phyloP scores from a whole-genome alignment of 2,888 invertebrate species.

The Clepsis dumicolana region DNA sequence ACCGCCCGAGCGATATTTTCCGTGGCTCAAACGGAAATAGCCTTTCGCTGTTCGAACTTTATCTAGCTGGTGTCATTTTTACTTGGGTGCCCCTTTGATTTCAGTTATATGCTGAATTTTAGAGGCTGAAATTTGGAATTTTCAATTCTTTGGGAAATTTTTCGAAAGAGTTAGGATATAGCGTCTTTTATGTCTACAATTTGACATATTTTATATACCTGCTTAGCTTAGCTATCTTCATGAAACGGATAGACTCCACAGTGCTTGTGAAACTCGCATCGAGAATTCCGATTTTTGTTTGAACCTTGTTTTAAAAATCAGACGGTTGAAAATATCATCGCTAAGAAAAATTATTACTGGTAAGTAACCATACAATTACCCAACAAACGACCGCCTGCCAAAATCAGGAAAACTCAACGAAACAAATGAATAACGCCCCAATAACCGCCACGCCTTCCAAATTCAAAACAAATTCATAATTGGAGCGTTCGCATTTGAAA shows the following conservation, averaged over 20 bases:
- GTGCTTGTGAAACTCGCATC: no score
- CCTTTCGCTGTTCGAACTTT: conserved; percentile 64
- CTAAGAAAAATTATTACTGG: not conserved
- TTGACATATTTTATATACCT: no score
- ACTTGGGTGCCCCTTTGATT: conserved; percentile 59
- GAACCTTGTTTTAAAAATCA: no score
- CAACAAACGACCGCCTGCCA: not conserved
- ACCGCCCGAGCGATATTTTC: conserved; percentile 53
- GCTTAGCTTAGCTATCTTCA: no score
- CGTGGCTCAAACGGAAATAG: conserved; percentile 59
- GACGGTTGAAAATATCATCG: no score
- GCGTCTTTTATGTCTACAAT: not conserved
- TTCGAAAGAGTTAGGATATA: not conserved
- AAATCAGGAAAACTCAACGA: conserved; percentile 22
- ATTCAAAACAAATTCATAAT: conserved; percentile 25
- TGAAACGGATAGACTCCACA: no score
- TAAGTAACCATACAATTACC: not conserved
- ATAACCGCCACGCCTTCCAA: conserved; percentile 5
- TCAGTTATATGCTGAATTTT: conserved; percentile 51
- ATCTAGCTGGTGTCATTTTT: conserved; percentile 61
- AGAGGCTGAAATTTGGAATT: not conserved
- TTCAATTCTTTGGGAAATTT: not conserved
- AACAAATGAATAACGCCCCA: conserved; percentile 26
- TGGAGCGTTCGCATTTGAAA: conserved; percentile 43
- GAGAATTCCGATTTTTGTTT: no score